Conservation (phyloP, 1,140 invertebrate genomes). For the Cotesia chilonis region DNA sequence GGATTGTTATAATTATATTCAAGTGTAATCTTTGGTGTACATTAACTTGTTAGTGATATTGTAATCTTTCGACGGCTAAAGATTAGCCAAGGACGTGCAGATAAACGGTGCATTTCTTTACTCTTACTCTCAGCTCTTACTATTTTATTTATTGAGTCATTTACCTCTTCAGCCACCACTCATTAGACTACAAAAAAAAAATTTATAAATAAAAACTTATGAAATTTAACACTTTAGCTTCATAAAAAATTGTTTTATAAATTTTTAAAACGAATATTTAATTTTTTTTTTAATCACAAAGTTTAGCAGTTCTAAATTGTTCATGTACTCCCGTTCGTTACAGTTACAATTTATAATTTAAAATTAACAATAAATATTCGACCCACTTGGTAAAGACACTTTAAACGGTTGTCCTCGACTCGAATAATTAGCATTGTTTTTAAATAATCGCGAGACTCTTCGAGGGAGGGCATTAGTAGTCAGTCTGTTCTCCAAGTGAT, state of each 20-base stretch:
- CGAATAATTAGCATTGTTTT: conserved; percentile 31
- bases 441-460: conserved; percentile 27
- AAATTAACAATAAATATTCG: neutral
- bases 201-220: no score
- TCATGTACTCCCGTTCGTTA: no score
- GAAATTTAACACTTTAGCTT: no score
- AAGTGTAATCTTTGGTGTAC: conserved; percentile 36
- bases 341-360: no score
- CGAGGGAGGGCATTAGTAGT: conserved; percentile 21
- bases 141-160: neutral
- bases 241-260: no score
- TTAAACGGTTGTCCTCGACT: conserved; percentile 15
- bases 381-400: neutral
- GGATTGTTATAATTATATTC: conserved; percentile 1
- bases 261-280: no score
- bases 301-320: no score
- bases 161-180: neutral
- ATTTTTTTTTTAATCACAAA: no score
- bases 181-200: no score
- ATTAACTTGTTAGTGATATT: conserved; percentile 49
- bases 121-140: neutral
- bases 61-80: conserved; percentile 56
- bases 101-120: conserved; percentile 53
- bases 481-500: conserved; percentile 14
- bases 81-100: conserved; percentile 65